Percentiles rank a stretch among this genome's conserved stretches.
These are phyloP conservation scores for Paralichthys olivaceus DNA, from an alignment of 2,113 vertebrate genomes.

Conservation along the genomic window DNA sequence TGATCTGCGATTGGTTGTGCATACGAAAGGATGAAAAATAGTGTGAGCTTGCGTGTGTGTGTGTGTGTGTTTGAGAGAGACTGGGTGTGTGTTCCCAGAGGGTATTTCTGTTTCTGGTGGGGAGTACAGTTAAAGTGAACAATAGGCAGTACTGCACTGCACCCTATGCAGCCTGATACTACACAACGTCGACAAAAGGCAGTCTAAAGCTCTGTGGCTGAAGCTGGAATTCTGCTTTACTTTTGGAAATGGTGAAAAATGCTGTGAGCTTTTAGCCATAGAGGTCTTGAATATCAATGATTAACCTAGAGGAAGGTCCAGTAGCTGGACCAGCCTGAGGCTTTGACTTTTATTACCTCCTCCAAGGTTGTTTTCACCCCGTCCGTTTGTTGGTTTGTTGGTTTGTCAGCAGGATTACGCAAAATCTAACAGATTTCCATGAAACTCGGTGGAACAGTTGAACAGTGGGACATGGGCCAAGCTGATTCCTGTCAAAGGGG, in stretches of 20 bases:
- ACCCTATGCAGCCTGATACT: conserved; percentile 42
- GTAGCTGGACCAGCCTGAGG: neutral
- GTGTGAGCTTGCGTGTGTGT: conserved; percentile 33
- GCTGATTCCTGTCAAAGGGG: too few species aligned
- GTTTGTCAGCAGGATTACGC: too few species aligned
- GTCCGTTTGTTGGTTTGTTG: too few species aligned
- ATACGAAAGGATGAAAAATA: conserved; percentile 62
- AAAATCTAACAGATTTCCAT: too few species aligned
- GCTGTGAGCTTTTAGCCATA: neutral
- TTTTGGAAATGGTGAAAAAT: conserved; percentile 28
- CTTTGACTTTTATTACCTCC: neutral
- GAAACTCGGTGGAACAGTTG: too few species aligned
- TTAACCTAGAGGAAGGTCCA: neutral
- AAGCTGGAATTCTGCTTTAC: conserved; percentile 18
- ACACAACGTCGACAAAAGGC: conserved; percentile 52
- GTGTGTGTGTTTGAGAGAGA: conserved; percentile 26
- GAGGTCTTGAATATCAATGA: conserved; percentile 6
- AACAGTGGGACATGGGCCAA: too few species aligned
- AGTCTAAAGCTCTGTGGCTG: conserved; percentile 21
- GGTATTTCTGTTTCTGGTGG: conserved; percentile 62
- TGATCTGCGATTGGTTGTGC: conserved; percentile 54
- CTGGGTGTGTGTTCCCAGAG: conserved; percentile 57
- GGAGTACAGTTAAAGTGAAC: conserved; percentile 69
- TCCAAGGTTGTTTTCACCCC: too few species aligned
- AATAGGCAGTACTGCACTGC: conserved; percentile 65